phyloP scores from a whole-genome alignment of 2,888 invertebrate genomes.

The Lasioglossum malachurum region DNA sequence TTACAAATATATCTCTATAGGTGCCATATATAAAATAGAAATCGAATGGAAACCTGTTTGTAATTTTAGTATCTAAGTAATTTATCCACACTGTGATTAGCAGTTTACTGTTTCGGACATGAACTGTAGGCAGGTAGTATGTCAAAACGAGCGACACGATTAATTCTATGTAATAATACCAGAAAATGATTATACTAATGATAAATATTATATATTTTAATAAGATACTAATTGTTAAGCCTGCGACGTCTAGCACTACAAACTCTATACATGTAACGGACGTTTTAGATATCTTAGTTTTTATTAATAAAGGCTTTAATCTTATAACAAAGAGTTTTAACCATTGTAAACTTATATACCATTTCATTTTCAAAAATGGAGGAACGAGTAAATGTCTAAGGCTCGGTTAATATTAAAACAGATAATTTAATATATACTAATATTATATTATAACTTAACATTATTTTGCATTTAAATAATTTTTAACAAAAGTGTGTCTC shows the following conservation, averaged over 20 bases:
- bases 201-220: constrained; percentile 59
- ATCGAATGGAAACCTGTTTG: constrained; percentile 70
- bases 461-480: constrained; percentile 64
- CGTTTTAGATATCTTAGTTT: constrained; percentile 72
- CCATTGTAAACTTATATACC: constrained; percentile 14
- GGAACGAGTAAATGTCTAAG: background rate
- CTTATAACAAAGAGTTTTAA: constrained; percentile 34
- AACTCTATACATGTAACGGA: constrained; percentile 57
- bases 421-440: background rate
- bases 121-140: constrained; percentile 40
- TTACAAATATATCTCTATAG: constrained; percentile 52
- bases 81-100: constrained; percentile 79
- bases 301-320: constrained; percentile 78
- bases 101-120: constrained; percentile 69
- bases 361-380: background rate
- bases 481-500: constrained; percentile 74
- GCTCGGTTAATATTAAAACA: background rate
- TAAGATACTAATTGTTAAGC: constrained; percentile 60
- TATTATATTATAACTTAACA: background rate
- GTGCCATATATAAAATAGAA: constrained; percentile 69
- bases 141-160: constrained; percentile 25
- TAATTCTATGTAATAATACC: constrained; percentile 34
- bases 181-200: constrained; percentile 54
- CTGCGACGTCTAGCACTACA: constrained; percentile 47
- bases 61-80: constrained; percentile 77